phyloP scores from a whole-genome alignment of 2,888 invertebrate genomes.

The Empis stercorea region DNA sequence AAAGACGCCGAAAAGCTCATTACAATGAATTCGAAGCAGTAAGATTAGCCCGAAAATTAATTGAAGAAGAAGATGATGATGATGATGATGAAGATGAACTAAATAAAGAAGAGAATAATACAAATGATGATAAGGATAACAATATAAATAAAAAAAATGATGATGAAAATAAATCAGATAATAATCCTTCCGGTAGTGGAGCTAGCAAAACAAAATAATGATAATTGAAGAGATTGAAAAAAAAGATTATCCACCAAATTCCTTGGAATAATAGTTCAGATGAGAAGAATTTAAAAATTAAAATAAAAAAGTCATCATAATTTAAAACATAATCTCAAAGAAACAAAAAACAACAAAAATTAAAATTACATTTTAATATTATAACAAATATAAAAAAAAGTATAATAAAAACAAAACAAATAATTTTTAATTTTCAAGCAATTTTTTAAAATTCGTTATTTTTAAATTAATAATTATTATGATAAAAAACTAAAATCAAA shows the following conservation, averaged over 20 bases:
- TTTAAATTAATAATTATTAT: too few species aligned
- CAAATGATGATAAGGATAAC: conserved; percentile 7
- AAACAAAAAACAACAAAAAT: background rate
- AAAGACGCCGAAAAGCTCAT: conserved; percentile 87
- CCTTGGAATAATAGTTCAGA: conserved; percentile 16
- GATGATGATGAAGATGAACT: conserved; percentile 46
- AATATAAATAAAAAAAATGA: conserved; percentile 6
- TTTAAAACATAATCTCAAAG: background rate
- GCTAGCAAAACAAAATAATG: conserved; percentile 12
- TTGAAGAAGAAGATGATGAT: conserved; percentile 82
- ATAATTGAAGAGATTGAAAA: conserved; percentile 12
- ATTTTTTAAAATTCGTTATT: too few species aligned
- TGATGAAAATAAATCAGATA: background rate
- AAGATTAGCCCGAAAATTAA: conserved; percentile 76
- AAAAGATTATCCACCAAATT: conserved; percentile 15
- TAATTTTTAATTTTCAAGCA: conserved; percentile 5
- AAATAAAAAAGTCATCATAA: background rate
- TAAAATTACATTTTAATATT: background rate
- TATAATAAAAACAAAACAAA: background rate
- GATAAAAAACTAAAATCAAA: too few species aligned
- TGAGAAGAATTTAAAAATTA: too few species aligned
- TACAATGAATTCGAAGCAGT: conserved; percentile 97
- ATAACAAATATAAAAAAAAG: background rate
- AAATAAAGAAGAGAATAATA: conserved; percentile 9
- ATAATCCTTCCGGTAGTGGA: background rate